Evolutionary conservation across 2,113 vertebrate genomes (phyloP).

Genomic region (Dascyllus trimaculatus): DNA sequence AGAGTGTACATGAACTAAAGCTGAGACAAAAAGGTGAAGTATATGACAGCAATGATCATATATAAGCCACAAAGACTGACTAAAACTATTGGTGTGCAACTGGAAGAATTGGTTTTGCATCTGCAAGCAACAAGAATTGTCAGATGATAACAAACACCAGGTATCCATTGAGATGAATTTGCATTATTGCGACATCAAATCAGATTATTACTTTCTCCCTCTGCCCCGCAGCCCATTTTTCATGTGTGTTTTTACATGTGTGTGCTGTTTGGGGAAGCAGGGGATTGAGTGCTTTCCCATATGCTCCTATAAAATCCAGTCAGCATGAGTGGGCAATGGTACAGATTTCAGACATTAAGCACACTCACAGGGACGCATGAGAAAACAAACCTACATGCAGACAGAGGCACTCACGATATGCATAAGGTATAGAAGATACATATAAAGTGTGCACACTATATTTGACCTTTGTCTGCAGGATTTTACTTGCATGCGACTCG

Average conservation of each 20-base stretch:
- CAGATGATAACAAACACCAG: constrained; percentile 12
- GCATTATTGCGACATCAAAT: constrained; percentile 5
- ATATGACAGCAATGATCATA: neutral
- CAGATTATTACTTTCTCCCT: constrained; percentile 14
- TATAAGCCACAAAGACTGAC: no score
- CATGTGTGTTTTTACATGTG: constrained; percentile 24
- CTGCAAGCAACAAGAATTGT: neutral
- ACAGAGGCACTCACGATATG: constrained; percentile 27
- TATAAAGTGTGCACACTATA: neutral
- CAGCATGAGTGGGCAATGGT: constrained; percentile 39
- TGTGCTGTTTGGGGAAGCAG: constrained; percentile 32
- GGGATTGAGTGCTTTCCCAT: constrained; percentile 74
- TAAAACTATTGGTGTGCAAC: neutral
- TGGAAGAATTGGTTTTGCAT: neutral
- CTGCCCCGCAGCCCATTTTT: constrained; percentile 24
- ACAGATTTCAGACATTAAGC: constrained; percentile 47
- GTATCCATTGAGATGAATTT: neutral
- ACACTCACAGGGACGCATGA: constrained; percentile 38
- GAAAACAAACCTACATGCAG: constrained; percentile 42
- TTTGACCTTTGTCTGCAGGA: constrained; percentile 42
- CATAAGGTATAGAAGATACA: constrained; percentile 3
- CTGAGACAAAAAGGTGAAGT: neutral
- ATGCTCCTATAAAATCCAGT: constrained; percentile 72
- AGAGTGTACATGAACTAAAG: constrained; percentile 34
- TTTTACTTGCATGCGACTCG: neutral